Evolutionary conservation across 2,797 vertebrate genomes (phyloP).

Genomic region (Ispidina picta): DNA sequence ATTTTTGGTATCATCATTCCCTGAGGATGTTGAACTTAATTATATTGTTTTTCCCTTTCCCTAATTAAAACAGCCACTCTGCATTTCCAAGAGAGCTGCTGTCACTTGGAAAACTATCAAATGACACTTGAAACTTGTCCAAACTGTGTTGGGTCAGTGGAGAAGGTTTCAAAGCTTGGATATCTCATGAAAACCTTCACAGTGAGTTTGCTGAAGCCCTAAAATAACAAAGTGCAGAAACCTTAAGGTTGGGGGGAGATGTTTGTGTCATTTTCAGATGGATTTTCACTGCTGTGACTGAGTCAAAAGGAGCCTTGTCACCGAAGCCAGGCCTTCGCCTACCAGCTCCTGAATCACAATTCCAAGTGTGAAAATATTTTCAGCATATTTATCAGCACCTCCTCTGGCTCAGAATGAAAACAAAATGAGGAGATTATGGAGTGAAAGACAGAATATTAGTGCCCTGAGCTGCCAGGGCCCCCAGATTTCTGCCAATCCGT

Average conservation of each 20-base stretch:
- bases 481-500: constrained; percentile 29
- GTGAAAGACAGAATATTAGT: constrained; percentile 17
- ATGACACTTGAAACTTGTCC: not conserved
- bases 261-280: not conserved
- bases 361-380: constrained; percentile 54
- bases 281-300: not conserved
- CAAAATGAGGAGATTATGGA: not conserved
- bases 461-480: constrained; percentile 5
- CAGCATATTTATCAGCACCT: constrained; percentile 67
- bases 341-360: constrained; percentile 23
- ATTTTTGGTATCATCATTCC: not conserved
- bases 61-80: not conserved
- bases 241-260: not conserved
- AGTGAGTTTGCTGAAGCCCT: not conserved
- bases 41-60: not conserved
- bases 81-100: not conserved
- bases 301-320: not conserved
- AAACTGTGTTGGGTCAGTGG: not conserved
- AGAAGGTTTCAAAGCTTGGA: not conserved
- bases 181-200: not conserved
- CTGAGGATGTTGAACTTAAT: not conserved
- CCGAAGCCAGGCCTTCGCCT: not conserved
- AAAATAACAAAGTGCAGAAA: not conserved
- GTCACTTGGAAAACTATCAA: not conserved
- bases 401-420: not conserved